Percentiles rank a stretch among this genome's conserved stretches.
Evolutionary conservation across 2,797 vertebrate genomes (phyloP).

Genomic region (Thaleichthys pacificus): DNA sequence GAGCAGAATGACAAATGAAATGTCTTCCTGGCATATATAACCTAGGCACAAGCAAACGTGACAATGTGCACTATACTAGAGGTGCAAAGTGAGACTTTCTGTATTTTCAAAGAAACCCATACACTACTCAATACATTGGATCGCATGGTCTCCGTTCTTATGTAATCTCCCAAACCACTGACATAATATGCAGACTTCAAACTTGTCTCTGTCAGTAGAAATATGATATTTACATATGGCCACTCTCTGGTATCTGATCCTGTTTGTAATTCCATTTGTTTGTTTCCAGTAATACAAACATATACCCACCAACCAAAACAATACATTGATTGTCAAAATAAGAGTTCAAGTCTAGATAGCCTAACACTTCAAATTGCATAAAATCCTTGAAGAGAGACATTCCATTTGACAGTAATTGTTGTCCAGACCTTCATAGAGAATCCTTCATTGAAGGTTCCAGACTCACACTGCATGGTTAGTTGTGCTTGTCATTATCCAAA

Average conservation of each 20-base stretch:
- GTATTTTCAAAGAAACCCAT: conserved; percentile 70
- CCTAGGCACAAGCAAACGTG: conserved; percentile 69
- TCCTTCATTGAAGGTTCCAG: conserved; percentile 31
- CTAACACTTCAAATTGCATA: conserved; percentile 57
- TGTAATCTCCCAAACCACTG: conserved; percentile 53
- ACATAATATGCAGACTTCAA: conserved; percentile 53
- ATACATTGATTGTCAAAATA: conserved; percentile 50
- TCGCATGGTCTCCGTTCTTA: conserved; percentile 42
- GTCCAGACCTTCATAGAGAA: conserved; percentile 18
- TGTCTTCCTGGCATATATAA: conserved; percentile 58
- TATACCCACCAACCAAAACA: conserved; percentile 46
- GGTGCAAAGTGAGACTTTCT: conserved; percentile 69
- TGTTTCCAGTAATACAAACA: conserved; percentile 74
- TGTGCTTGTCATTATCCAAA: conserved; percentile 47
- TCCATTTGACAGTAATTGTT: conserved; percentile 28
- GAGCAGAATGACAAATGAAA: conserved; percentile 53
- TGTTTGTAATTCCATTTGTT: conserved; percentile 42
- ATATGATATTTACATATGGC: conserved; percentile 72
- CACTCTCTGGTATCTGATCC: conserved; percentile 45
- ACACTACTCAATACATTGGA: conserved; percentile 49
- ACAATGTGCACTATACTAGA: conserved; percentile 66
- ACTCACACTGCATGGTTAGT: conserved; percentile 33
- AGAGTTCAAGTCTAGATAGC: conserved; percentile 67
- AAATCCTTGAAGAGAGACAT: conserved; percentile 31
- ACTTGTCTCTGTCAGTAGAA: conserved; percentile 52